Percentiles rank a stretch among this genome's conserved stretches.
phyloP scores from a whole-genome alignment of 2,113 vertebrate species.

The Vidua chalybeata region DNA sequence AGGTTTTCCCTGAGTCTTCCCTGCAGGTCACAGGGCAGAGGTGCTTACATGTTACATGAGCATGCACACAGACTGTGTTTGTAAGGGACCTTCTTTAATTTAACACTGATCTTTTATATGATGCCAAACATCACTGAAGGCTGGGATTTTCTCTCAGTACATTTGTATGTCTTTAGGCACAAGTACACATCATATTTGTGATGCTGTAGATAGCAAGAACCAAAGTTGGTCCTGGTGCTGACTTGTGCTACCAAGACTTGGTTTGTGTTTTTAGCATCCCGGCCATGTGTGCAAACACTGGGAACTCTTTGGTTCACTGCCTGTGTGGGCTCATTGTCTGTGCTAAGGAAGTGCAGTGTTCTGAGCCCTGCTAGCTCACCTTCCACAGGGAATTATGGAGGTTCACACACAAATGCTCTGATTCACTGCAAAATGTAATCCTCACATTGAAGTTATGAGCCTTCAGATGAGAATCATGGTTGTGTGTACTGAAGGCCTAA shows the following conservation, averaged over 20 bases:
- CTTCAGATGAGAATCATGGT: background rate
- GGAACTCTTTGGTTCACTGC: background rate
- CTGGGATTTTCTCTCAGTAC: background rate
- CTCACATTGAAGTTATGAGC: background rate
- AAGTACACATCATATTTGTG: background rate
- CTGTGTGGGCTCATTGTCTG: background rate
- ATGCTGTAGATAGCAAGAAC: background rate
- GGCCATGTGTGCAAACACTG: background rate
- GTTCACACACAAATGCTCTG: background rate
- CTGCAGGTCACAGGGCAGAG: background rate
- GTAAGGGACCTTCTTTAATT: background rate
- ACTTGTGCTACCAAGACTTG: background rate
- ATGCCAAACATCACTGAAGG: background rate
- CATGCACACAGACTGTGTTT: background rate
- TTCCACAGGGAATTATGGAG: background rate
- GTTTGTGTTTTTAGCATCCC: background rate
- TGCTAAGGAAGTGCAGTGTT: background rate
- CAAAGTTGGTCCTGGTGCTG: background rate
- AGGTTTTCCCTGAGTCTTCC: background rate
- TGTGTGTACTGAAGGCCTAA: background rate
- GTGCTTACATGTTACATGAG: background rate
- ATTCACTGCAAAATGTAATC: background rate
- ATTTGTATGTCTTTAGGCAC: background rate
- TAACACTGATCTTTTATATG: background rate
- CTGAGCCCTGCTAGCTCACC: background rate